These are phyloP conservation scores for Taxidea taxus DNA, from an alignment of 2,113 vertebrate genomes.

Conservation along the genomic window DNA sequence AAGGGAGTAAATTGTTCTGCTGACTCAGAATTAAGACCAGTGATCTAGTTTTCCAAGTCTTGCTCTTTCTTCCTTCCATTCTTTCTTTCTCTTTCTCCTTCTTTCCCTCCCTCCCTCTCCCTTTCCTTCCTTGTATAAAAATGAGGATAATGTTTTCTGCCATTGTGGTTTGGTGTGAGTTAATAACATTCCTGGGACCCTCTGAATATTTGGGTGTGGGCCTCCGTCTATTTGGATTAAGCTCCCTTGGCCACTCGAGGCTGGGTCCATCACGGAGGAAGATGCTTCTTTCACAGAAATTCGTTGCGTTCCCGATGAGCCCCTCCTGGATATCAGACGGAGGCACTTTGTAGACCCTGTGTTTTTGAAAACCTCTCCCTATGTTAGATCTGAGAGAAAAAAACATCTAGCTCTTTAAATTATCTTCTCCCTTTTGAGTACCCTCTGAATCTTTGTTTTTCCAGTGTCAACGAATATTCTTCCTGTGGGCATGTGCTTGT, in stretches of 20 bases:
- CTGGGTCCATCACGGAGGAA: background rate
- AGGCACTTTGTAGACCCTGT: conserved; percentile 59
- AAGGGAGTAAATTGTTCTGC: background rate
- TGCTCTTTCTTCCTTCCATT: no score
- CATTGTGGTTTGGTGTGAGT: background rate
- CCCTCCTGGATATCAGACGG: conserved; percentile 55
- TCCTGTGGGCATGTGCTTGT: background rate
- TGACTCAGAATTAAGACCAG: background rate
- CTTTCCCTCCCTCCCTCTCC: background rate
- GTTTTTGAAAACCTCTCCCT: conserved; percentile 71
- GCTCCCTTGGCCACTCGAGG: background rate
- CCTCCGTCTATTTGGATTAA: background rate
- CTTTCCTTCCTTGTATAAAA: background rate
- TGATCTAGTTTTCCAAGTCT: background rate
- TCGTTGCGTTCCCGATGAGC: conserved; percentile 19
- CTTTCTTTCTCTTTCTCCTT: background rate
- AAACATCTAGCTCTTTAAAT: conserved; percentile 55
- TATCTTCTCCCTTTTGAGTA: conserved; percentile 51
- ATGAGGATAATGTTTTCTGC: background rate
- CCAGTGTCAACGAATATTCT: background rate
- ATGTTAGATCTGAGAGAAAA: conserved; percentile 61
- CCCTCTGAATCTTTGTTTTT: conserved; percentile 65
- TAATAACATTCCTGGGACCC: background rate
- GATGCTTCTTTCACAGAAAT: background rate
- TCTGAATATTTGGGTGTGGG: background rate